Evolutionary conservation across 2,113 vertebrate species (phyloP).

Genomic region (Mus musculus): GRCm39 chr5:24721001-24721500

Average conservation of each 20-base stretch:
- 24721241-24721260: background rate
- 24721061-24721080: no score
- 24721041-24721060: background rate
- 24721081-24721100: background rate
- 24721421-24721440: no score
- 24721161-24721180: background rate
- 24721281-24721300: rapidly evolving
- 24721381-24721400: background rate
- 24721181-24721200: background rate
- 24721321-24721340: background rate
- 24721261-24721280: background rate
- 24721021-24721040: background rate
- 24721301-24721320: rapidly evolving
- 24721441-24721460: no score
- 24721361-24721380: no score
- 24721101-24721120: background rate
- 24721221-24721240: background rate
- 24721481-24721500: no score
- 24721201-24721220: background rate
- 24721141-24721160: background rate
- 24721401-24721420: rapidly evolving
- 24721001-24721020: background rate
- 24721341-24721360: rapidly evolving
- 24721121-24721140: background rate
- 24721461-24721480: no score